Evolutionary conservation across 1,140 invertebrate species (phyloP).

Genomic region (Trichoplusia ni): DNA sequence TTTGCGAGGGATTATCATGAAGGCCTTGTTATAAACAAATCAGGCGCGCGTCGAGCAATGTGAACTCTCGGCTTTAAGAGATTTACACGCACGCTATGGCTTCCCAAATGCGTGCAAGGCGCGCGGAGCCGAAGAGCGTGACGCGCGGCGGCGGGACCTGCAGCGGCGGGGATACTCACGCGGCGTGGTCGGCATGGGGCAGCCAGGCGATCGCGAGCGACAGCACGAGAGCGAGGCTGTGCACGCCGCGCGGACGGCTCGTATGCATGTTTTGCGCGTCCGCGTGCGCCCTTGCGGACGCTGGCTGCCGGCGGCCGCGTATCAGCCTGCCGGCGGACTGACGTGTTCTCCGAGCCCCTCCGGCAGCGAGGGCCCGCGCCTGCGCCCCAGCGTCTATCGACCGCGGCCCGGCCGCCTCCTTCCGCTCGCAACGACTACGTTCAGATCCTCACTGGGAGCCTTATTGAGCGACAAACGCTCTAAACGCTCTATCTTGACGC

Average conservation of each 20-base stretch:
- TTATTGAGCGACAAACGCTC: slow-evolving; percentile 62
- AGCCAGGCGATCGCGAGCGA: slow-evolving; percentile 60
- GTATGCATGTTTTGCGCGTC: slow-evolving; percentile 53
- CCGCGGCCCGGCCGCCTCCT: slow-evolving; percentile 55
- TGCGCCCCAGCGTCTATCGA: slow-evolving; percentile 62
- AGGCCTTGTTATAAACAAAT: slow-evolving; percentile 42
- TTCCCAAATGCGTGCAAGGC: slow-evolving; percentile 38
- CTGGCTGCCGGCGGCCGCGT: slow-evolving; percentile 51
- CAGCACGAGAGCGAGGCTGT: slow-evolving; percentile 50
- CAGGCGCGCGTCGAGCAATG: slow-evolving; percentile 35
- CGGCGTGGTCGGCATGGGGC: slow-evolving; percentile 64
- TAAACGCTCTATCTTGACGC: slow-evolving; percentile 51
- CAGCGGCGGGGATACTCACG: slow-evolving; percentile 55
- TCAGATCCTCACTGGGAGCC: slow-evolving; percentile 57
- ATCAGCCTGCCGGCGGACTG: slow-evolving; percentile 53
- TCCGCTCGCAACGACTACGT: slow-evolving; percentile 50
- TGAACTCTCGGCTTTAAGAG: slow-evolving; percentile 39
- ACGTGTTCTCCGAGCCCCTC: slow-evolving; percentile 39
- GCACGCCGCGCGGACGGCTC: slow-evolving; percentile 49
- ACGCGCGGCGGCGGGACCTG: background rate
- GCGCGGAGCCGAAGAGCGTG: slow-evolving; percentile 11
- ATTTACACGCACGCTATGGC: slow-evolving; percentile 47
- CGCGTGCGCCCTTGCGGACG: slow-evolving; percentile 47
- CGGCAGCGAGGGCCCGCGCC: slow-evolving; percentile 46
- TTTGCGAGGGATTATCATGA: slow-evolving; percentile 22